These are phyloP conservation scores for Theristus sp. DNA, from an alignment of 2,888 invertebrate species.

Conservation along the genomic window DNA sequence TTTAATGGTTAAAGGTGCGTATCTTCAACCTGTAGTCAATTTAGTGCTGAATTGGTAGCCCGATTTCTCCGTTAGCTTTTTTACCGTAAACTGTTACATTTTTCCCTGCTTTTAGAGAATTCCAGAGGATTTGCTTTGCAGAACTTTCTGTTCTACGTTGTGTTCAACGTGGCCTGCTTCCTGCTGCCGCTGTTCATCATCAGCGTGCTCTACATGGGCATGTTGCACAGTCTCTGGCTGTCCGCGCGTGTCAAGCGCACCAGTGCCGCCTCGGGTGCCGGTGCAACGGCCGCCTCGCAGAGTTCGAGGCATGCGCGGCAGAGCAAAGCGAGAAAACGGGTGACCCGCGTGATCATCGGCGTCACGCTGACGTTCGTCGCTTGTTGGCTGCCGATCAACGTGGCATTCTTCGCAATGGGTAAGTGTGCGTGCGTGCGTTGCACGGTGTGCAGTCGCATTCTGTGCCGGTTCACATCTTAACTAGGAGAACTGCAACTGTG, in stretches of 20 bases:
- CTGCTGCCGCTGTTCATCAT: conserved; percentile 67
- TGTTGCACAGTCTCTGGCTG: conserved; percentile 65
- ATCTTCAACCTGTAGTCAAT: no score
- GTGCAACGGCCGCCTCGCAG: not conserved
- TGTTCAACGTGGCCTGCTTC: conserved; percentile 70
- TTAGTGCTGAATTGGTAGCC: no score
- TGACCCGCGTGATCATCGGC: conserved; percentile 65
- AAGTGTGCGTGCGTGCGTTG: no score
- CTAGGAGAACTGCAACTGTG: no score
- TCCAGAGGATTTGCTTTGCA: not conserved
- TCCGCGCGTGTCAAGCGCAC: not conserved
- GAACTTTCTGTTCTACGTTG: conserved; percentile 39
- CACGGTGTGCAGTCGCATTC: no score
- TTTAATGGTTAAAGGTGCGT: no score
- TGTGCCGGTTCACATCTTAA: no score
- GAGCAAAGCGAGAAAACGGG: conserved; percentile 62
- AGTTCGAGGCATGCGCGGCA: conserved; percentile 41
- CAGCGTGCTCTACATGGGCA: conserved; percentile 65
- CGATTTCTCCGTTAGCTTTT: no score
- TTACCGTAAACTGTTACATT: no score
- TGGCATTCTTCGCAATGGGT: conserved; percentile 34
- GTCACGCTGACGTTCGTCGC: conserved; percentile 59
- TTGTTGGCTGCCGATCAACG: conserved; percentile 83
- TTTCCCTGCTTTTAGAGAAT: no score
- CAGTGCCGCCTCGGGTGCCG: not conserved